These are phyloP conservation scores for Menura novaehollandiae DNA, from an alignment of 2,113 vertebrate species.

Conservation along the genomic window DNA sequence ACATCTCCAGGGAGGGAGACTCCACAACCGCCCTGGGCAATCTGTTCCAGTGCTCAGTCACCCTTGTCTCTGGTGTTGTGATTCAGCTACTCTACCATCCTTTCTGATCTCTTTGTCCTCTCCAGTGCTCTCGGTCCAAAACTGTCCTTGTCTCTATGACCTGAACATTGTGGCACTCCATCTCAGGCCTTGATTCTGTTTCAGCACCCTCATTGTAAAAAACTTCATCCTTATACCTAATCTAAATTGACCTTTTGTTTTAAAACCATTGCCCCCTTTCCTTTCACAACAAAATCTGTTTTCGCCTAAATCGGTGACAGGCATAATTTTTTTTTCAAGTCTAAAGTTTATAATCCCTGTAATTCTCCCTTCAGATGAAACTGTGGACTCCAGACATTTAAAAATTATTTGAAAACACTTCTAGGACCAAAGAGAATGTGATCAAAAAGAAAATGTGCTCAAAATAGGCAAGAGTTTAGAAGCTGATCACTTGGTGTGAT, in stretches of 20 bases:
- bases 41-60: not conserved
- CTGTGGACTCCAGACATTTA: not conserved
- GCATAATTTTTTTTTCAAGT: not conserved
- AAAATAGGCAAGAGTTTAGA: not conserved
- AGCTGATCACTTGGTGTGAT: not conserved
- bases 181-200: not conserved
- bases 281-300: not conserved
- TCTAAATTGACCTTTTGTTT: not conserved
- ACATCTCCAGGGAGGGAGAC: not conserved
- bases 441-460: not conserved
- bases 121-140: not conserved
- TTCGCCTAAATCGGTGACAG: not conserved
- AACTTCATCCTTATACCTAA: not conserved
- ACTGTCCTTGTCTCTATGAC: not conserved
- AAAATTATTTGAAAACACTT: not conserved
- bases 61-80: not conserved
- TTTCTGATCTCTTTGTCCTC: not conserved
- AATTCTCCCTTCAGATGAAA: not conserved
- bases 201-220: not conserved
- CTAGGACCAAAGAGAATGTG: not conserved
- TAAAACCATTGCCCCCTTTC: not conserved
- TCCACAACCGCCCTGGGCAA: not conserved
- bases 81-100: not conserved
- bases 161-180: not conserved
- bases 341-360: not conserved